These are phyloP conservation scores for Gorsachius magnificus DNA, from an alignment of 2,797 vertebrate genomes.

Conservation along the genomic window DNA sequence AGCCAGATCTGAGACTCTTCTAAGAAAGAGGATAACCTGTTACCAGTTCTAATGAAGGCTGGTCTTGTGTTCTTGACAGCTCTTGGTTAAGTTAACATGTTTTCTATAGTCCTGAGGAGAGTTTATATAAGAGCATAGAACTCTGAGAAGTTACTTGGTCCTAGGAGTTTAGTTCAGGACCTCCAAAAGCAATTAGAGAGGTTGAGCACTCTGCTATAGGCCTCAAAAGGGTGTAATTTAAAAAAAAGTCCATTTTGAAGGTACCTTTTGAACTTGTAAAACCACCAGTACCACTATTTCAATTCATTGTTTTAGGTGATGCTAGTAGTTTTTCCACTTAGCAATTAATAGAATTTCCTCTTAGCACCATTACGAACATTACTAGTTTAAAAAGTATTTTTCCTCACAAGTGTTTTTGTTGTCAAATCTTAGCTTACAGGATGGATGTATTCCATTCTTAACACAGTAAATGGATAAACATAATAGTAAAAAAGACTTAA, in stretches of 20 bases:
- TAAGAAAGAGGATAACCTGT: background rate
- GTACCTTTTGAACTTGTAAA: background rate
- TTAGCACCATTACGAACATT: background rate
- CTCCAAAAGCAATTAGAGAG: background rate
- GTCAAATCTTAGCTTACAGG: background rate
- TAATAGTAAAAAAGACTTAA: background rate
- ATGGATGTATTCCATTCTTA: background rate
- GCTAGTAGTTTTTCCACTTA: background rate
- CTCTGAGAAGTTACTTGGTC: background rate
- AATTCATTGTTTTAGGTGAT: background rate
- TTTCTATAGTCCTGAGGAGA: background rate
- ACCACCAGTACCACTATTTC: background rate
- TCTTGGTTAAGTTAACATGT: background rate
- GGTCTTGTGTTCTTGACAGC: background rate
- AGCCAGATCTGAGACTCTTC: background rate
- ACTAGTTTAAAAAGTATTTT: background rate
- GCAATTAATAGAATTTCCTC: background rate
- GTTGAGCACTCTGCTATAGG: background rate
- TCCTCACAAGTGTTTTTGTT: background rate
- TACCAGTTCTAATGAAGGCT: background rate
- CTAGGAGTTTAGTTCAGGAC: background rate
- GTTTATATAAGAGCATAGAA: background rate
- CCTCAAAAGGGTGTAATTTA: background rate
- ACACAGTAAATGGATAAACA: background rate
- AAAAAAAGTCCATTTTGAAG: background rate